These are phyloP conservation scores for Chrysomela aeneicollis DNA, from an alignment of 2,888 invertebrate species.

Conservation along the genomic window DNA sequence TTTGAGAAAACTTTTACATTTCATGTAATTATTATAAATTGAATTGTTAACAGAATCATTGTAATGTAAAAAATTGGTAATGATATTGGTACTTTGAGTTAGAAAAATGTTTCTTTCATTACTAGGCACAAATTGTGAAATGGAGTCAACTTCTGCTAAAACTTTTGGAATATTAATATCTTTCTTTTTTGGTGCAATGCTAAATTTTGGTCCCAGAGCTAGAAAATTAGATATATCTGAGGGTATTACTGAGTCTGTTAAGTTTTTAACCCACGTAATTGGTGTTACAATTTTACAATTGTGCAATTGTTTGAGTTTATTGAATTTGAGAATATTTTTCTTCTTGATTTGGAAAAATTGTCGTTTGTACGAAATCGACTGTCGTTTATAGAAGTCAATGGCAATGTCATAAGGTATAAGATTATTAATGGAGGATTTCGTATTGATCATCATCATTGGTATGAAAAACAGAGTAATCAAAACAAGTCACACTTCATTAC, in stretches of 20 bases:
- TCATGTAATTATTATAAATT: conserved; percentile 1
- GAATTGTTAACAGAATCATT: neutral
- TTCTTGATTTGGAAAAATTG: conserved; percentile 5
- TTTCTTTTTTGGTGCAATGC: conserved; percentile 12
- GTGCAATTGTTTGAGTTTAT: neutral
- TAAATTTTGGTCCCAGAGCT: conserved; percentile 17
- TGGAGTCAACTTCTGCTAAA: neutral
- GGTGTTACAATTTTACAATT: conserved; percentile 1
- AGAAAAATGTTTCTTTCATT: conserved; percentile 12
- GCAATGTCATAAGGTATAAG: conserved; percentile 15
- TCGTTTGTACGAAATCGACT: neutral
- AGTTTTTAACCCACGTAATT: neutral
- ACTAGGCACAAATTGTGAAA: neutral
- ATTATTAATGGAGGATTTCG: conserved; percentile 11
- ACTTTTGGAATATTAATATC: conserved; percentile 1
- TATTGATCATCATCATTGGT: conserved; percentile 1
- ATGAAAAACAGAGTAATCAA: too few species aligned
- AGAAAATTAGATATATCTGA: conserved; percentile 5
- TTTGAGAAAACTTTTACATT: conserved; percentile 7
- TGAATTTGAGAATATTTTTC: neutral
- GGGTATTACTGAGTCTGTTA: neutral
- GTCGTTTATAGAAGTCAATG: neutral
- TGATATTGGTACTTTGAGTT: conserved; percentile 7
- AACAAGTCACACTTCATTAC: too few species aligned
- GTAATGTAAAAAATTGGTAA: conserved; percentile 10